Percentiles rank a stretch among this genome's conserved stretches.
Conservation (phyloP, 2,113 vertebrate species). For the Misgurnus anguillicaudatus region DNA sequence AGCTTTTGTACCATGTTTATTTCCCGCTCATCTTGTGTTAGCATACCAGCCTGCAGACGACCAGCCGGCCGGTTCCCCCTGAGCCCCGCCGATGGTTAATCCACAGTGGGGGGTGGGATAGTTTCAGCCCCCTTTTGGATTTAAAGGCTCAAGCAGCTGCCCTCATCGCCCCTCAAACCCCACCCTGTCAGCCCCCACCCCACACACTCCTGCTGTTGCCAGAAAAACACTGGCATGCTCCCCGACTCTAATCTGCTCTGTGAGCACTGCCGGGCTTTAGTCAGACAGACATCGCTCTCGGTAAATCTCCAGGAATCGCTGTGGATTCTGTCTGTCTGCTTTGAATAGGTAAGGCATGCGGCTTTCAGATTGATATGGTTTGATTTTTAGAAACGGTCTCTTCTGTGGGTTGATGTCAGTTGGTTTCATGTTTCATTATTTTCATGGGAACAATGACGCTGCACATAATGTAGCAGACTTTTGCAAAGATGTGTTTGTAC, state of each 20-base stretch:
- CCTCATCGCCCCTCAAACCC: background rate
- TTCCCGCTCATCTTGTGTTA: conserved; percentile 43
- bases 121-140: conserved; percentile 48
- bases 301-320: conserved; percentile 32
- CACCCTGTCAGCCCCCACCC: conserved; percentile 46
- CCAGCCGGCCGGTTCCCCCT: conserved; percentile 23
- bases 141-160: conserved; percentile 54
- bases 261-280: conserved; percentile 28
- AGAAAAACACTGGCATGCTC: conserved; percentile 46
- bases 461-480: conserved; percentile 42
- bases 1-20: conserved; percentile 46
- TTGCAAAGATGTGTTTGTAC: conserved; percentile 46
- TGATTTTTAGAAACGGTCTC: conserved; percentile 9
- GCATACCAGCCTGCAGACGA: conserved; percentile 28
- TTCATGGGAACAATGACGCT: conserved; percentile 24
- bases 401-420: conserved; percentile 59
- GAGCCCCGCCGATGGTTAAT: conserved; percentile 37
- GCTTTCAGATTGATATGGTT: conserved; percentile 1
- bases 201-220: conserved; percentile 19
- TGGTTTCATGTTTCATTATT: conserved; percentile 27
- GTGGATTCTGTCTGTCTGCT: background rate
- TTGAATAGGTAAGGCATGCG: conserved; percentile 33
- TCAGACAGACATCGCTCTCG: conserved; percentile 34
- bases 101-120: conserved; percentile 34
- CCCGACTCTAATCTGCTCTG: conserved; percentile 48